Evolutionary conservation across 1,140 invertebrate species (phyloP), one percentile per base, ranked within the genome.

Genomic region (Bombus waltoni): DNA sequence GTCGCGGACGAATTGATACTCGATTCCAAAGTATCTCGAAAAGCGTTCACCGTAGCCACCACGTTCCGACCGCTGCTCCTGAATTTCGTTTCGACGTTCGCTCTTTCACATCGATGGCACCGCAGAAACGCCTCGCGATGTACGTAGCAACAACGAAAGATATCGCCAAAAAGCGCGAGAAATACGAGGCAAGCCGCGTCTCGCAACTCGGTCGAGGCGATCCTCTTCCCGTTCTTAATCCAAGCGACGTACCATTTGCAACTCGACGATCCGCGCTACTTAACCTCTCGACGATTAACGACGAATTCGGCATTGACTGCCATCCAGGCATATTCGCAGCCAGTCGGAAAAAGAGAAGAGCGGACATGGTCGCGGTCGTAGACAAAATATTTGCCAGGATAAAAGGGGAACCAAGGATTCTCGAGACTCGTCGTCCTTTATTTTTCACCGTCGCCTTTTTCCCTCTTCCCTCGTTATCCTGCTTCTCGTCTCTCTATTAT

Each of bases 231-330:
- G 59, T 28, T 62, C 11, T n/a, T n/a, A 3, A 4, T 11, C 59
- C 4, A 5, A 10, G 22, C 22, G 11, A 62, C 59, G 59, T 62
- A 62, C 59, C 59, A n/a, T 10, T 62, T 62, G 59, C 59, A 11
- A 62, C 59, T 62, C 59, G 28, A 62, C 59, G 28, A 77, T 80
- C 68, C 75, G 10, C 25, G 85, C 81, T 72, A 71, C 78, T 90
- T 87, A 76, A 86, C 47, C 81, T 40, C 59, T 70, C 76, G 81
- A 81, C 88, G 73, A 89, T 90, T 89, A 90, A 89, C 81, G 88
- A 87, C 53, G 77, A 89, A 89, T 89, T 83, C 87, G 47, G 68
- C 66, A 65, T 79, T 28, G 28, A 25, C 38, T 22, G 3, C 1
- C 11, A 35, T 76, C 35, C 35, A 62, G 53, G 25, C 53, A 40